phyloP scores from a whole-genome alignment of 2,113 vertebrate genomes.

The Forbesichthys agassizii region DNA sequence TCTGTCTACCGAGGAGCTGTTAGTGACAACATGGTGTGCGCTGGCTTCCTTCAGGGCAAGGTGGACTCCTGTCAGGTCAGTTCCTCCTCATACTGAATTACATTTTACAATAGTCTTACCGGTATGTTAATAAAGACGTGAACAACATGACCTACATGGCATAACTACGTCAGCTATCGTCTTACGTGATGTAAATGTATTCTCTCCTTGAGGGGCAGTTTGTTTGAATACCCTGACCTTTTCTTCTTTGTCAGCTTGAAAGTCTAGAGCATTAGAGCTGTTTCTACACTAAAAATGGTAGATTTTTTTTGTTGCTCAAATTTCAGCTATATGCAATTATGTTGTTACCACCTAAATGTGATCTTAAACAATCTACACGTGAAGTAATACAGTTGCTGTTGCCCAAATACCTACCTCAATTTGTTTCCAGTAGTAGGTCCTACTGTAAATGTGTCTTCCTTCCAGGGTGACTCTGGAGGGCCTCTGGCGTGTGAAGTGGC shows the following conservation, averaged over 20 bases:
- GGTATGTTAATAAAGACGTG: not conserved
- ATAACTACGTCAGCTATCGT: conserved; percentile 9
- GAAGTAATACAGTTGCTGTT: too few species aligned
- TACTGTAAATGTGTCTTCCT: conserved; percentile 13
- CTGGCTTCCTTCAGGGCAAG: conserved; percentile 91
- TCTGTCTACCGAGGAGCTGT: conserved; percentile 81
- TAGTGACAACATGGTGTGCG: conserved; percentile 91
- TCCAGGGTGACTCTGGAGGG: conserved; percentile 94
- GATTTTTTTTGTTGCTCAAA: not conserved
- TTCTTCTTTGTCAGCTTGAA: not conserved
- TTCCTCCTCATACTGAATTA: not conserved
- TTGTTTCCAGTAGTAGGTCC: not conserved
- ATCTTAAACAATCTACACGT: too few species aligned
- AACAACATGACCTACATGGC: not conserved
- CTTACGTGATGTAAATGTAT: conserved; percentile 10
- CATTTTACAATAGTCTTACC: not conserved
- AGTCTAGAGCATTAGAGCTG: not conserved
- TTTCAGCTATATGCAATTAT: not conserved
- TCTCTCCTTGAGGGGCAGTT: conserved; percentile 1
- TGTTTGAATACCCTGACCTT: conserved; percentile 8
- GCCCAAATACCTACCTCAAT: too few species aligned
- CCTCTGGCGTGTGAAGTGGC: conserved; percentile 90
- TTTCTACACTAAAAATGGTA: conserved; percentile 19
- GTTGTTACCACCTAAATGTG: too few species aligned
- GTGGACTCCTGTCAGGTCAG: conserved; percentile 95